Evolutionary conservation across 2,888 invertebrate species (phyloP).

Genomic region (Pelosia muscerda): DNA sequence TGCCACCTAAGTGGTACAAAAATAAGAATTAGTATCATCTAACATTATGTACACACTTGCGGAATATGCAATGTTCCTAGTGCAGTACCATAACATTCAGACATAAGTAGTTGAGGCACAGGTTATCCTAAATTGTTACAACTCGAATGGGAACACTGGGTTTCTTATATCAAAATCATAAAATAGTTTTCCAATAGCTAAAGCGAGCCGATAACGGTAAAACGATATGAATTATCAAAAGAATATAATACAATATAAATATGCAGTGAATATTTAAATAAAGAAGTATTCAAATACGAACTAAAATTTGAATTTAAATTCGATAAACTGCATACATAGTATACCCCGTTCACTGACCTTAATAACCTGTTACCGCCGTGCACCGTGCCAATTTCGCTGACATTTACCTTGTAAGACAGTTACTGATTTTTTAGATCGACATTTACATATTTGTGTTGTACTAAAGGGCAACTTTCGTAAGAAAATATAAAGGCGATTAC

Average conservation of each 20-base stretch:
- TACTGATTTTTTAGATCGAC: constrained; percentile 24
- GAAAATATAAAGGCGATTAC: not conserved
- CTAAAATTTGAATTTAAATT: not conserved
- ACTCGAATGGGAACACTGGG: not conserved
- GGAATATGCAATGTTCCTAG: too few species aligned
- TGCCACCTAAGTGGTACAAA: too few species aligned
- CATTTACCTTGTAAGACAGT: constrained; percentile 31
- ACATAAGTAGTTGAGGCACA: not conserved
- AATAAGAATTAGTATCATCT: too few species aligned
- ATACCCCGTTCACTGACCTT: constrained; percentile 22
- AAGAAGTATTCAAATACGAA: not conserved
- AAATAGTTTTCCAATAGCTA: not conserved
- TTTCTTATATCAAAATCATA: not conserved
- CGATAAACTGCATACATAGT: not conserved
- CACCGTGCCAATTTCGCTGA: constrained; percentile 28
- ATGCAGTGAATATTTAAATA: not conserved
- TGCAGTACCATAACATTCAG: not conserved
- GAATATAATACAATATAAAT: not conserved
- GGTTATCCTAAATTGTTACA: not conserved
- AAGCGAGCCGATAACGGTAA: not conserved
- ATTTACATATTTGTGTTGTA: constrained; percentile 21
- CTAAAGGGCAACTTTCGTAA: constrained; percentile 30
- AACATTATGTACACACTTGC: too few species aligned
- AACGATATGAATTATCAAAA: not conserved
- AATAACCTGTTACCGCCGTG: constrained; percentile 21